Base-by-base conservation (phyloP, 1,140 invertebrate species). In the Drosophila yakuba region DNA sequence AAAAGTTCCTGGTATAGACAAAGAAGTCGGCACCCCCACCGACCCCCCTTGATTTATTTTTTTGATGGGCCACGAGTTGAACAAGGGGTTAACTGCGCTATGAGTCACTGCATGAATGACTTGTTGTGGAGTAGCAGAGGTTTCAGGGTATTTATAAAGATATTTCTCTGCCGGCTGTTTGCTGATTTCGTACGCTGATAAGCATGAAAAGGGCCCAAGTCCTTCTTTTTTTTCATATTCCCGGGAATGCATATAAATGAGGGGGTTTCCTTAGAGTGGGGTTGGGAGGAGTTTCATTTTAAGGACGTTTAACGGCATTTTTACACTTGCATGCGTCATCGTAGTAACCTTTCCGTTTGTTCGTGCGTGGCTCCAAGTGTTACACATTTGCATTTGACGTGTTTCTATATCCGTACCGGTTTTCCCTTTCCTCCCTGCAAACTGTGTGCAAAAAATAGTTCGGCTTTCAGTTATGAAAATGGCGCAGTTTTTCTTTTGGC, bases 381-480 rank as follows among this genome's bases (percentile, higher is more conserved):
- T 76, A 83, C 75, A 88, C 79, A 86, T 86, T 86, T 86, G 83
- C 82, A 86, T 86, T 83, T 83, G 68, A 58, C 61, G 69, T 60
- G 74, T 23, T 69, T 38, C 39, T 35, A 39, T 52, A 74, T 45
- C 41, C 45, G 43, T 62, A 38, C 35, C 4, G 32, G 28, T 35
- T 11, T 11, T 17, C 1, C 23, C n/a, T 11, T 3, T 15, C 8
- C 38, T 4, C 38, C 38, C 38, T 4, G 11, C 10, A 10, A 35
- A 44, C 32, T 45, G 62, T 58, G 62, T 77, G 55, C 61, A 73
- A 73, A 78, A 86, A 81, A 69, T 82, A 82, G 78, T 82, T 85
- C 72, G 64, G 41, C 68, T 80, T 72, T 80, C 82, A 66, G 79
- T 79, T 73, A 68, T 78, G 64, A 82, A 88, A 88, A 84, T 67